These are phyloP conservation scores for Drosophila tsacasi DNA, from an alignment of 1,140 invertebrate genomes.

Conservation along the genomic window DNA sequence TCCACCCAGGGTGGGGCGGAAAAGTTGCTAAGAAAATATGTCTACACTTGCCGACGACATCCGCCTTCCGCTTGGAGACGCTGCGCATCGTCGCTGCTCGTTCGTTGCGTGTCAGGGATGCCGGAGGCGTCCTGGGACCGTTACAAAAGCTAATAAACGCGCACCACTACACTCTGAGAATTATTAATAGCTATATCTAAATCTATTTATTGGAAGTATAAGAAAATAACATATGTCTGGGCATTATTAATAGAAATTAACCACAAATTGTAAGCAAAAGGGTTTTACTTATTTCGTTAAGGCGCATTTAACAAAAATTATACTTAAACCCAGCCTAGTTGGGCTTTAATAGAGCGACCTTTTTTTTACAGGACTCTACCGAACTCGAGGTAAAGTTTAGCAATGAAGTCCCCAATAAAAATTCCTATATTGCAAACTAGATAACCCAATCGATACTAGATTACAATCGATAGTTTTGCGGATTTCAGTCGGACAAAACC, in stretches of 20 bases:
- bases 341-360: neutral
- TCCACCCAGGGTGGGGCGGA: neutral
- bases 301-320: too few species aligned
- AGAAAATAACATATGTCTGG: neutral
- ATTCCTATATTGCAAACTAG: neutral
- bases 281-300: too few species aligned
- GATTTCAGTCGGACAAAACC: too few species aligned
- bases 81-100: constrained; percentile 29
- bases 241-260: neutral
- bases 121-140: constrained; percentile 32
- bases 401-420: neutral
- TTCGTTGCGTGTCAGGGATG: constrained; percentile 42
- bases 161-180: constrained; percentile 14
- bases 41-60: constrained; percentile 66
- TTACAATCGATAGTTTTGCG: too few species aligned
- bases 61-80: constrained; percentile 62
- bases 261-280: too few species aligned
- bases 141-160: constrained; percentile 67
- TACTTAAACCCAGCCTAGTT: neutral
- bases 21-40: constrained; percentile 77
- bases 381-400: too few species aligned
- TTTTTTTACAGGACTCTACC: too few species aligned
- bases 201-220: neutral
- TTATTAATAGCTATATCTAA: neutral
- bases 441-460: neutral